Base-by-base conservation (phyloP, 1,140 invertebrate species). In the Drosophila pseudoananassae region DNA sequence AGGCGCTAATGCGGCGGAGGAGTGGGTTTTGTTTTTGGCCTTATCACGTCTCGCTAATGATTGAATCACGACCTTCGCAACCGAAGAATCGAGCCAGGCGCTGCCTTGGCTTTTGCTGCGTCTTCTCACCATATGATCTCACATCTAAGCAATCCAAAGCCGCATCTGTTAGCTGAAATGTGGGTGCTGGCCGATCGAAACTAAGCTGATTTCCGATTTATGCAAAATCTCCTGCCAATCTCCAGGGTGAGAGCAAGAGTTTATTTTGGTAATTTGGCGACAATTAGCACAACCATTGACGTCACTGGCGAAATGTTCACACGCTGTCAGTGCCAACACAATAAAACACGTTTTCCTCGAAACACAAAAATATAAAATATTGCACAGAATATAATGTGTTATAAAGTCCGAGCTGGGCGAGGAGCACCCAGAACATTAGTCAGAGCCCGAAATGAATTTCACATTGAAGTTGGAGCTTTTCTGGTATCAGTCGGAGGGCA, bases 41-140 rank as follows among this genome's bases (percentile, higher is more conserved):
- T 58, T 47, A 58, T 46, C 66, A 29, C 31, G 68, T 59, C 66
- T 59, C 71, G 66, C 68, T 71, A 71, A 71, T 71, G 31, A 3
- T 5, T 23, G 5, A 51, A 59, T 51, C 68, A 70, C 68, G 68
- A 33, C 31, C 43, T 14, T 14, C 10, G 9, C 33, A 33, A n/a
- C 3, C 4, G 29, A 12, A 31, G 56, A 17, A n/a, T 33, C 33
- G 9, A 8, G 1, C 31, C 57, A 64, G 60, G 36, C 9, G 29
- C 20, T 50, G 46, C 31, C 58, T 66, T 51, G 63, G 46, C 8
- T 49, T 51, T 31, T 1, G 33, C 10, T n/a, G 40, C 25, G 4
- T 6, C 64, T 51, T 17, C 1, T 14, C 0, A 17, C 45, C 14
- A 29, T 2, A 27, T 66, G 63, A 66, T 66, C 59, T 66, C 63